Conservation (phyloP, 1,140 invertebrate species). For the Zaprionus nigranus region DNA sequence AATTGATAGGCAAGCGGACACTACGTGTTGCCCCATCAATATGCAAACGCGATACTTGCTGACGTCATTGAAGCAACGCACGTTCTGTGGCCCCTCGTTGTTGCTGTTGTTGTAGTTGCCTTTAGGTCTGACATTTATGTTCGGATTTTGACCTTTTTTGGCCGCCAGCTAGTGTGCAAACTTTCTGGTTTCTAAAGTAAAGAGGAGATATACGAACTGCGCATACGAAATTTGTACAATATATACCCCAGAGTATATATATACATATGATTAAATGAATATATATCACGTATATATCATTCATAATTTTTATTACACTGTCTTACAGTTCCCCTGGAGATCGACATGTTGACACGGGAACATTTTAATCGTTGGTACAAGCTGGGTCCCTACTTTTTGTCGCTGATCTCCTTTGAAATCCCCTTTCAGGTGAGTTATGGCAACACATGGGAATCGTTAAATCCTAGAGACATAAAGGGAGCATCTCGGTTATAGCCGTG, state of each 20-base stretch:
- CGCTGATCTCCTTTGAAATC: constrained; percentile 95
- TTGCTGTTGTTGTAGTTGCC: background rate
- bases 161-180: background rate
- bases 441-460: background rate
- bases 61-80: constrained; percentile 3
- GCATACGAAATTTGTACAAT: constrained; percentile 4
- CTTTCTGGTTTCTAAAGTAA: background rate
- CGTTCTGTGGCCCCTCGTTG: background rate
- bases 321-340: constrained; percentile 92
- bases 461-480: background rate
- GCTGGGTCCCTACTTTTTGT: constrained; percentile 94
- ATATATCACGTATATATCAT: background rate
- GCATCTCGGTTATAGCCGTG: background rate
- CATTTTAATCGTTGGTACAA: constrained; percentile 98
- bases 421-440: constrained; percentile 92
- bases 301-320: constrained; percentile 9
- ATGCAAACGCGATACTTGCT: background rate
- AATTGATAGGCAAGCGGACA: background rate
- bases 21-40: background rate
- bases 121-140: constrained; percentile 4
- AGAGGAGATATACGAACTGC: background rate
- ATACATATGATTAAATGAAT: background rate
- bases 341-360: constrained; percentile 93
- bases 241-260: background rate
- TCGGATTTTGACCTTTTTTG: background rate